A percentile compares a stretch with the other conserved stretches of the same genome.
These are phyloP conservation scores for Prunella strophiata DNA, from an alignment of 2,797 vertebrate genomes.

Conservation along the genomic window DNA sequence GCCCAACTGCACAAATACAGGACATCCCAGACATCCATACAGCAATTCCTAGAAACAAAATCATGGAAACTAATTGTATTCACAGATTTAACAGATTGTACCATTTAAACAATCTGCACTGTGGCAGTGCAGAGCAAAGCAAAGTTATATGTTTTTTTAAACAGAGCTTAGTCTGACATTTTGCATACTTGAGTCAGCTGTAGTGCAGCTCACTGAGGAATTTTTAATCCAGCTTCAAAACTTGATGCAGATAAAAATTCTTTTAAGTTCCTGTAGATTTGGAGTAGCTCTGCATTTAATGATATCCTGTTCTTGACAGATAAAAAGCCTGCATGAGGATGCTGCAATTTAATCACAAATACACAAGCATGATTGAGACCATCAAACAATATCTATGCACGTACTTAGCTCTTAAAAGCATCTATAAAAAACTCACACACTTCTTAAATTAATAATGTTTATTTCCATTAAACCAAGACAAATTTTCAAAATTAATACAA, in stretches of 20 bases:
- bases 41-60: not conserved
- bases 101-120: not conserved
- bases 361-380: not conserved
- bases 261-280: not conserved
- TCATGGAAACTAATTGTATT: not conserved
- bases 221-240: constrained; percentile 32
- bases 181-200: constrained; percentile 4
- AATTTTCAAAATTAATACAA: constrained; percentile 58
- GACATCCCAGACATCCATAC: not conserved
- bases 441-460: constrained; percentile 66
- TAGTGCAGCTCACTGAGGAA: not conserved
- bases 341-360: constrained; percentile 48
- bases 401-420: not conserved
- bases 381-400: not conserved
- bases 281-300: not conserved
- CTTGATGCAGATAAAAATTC: not conserved
- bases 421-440: not conserved
- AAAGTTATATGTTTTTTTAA: not conserved
- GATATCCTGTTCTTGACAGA: not conserved
- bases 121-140: not conserved
- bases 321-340: not conserved
- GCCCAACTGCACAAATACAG: not conserved
- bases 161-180: not conserved
- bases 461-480: constrained; percentile 68
- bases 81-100: not conserved